Evolutionary conservation across 2,888 invertebrate genomes (phyloP).

Genomic region (Exephanes ischioxanthus): DNA sequence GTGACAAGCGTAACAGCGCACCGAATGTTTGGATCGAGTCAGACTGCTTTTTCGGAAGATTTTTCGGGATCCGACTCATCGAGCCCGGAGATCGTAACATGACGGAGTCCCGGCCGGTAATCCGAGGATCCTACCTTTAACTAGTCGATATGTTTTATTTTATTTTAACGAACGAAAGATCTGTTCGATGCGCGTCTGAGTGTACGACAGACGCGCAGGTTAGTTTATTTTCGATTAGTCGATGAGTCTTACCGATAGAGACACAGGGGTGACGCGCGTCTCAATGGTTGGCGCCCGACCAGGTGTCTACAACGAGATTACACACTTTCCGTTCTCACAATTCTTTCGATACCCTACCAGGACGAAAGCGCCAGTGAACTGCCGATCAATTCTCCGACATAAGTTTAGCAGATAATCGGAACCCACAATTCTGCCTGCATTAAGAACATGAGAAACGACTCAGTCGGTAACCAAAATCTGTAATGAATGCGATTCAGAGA

Average conservation of each 20-base stretch:
- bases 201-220: neutral
- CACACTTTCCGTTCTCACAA: conserved; percentile 51
- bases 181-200: neutral
- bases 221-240: conserved; percentile 71
- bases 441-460: neutral
- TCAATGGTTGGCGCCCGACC: conserved; percentile 80
- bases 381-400: neutral
- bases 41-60: conserved; percentile 4
- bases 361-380: neutral
- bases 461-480: too few species aligned
- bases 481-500: too few species aligned
- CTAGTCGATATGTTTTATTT: conserved; percentile 32
- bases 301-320: conserved; percentile 78
- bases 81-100: neutral
- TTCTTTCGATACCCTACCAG: conserved; percentile 11
- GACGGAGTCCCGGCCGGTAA: neutral
- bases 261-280: conserved; percentile 82
- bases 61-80: conserved; percentile 7
- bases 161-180: conserved; percentile 1
- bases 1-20: neutral
- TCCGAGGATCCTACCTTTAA: conserved; percentile 32
- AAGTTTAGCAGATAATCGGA: neutral
- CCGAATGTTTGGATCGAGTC: neutral
- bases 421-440: neutral
- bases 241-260: conserved; percentile 81